Evolutionary conservation across 2,888 invertebrate genomes (phyloP), one percentile per base, ranked within the genome.

Genomic region (Boloria selene): DNA sequence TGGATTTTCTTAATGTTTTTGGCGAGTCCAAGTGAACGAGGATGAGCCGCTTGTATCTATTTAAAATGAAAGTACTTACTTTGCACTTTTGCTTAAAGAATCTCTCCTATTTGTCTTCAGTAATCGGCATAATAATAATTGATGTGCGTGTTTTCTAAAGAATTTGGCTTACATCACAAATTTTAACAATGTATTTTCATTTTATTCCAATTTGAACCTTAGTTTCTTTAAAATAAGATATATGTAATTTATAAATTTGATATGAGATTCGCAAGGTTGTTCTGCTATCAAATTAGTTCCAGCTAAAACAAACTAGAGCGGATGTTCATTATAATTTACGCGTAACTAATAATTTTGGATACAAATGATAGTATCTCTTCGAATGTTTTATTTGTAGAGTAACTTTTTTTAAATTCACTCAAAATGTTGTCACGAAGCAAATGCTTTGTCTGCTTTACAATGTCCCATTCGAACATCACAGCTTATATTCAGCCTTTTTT

Each of bases 201-300:
- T 45, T 17, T 16, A 61, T 31, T 74, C 50, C 17, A 70, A 70
- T 62, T 69, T 67, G 55, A 61, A 67, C 61, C 45, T 53, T 71
- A 53, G 16, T 0, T 0, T 6, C 13, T 4, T 60, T 10, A 13
- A 1, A 7, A 47, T 65, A 64, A 56, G 17, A 62, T 54, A 56
- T 38, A 65, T 66, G 6, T 49, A 38, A 1, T 59, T 49, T 59
- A 17, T 63, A 31, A 31, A 4, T 31, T 26, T 26, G 31, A 45
- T 31, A 58, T 44, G 56, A 64, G 47, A 44, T 53, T 47, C 38
- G 70, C 75, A 79, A 80, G 77, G 77, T 74, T 77, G 71, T 58
- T 65, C 70, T 81, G 80, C 77, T 78, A 79, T 75, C 75, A 70
- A 76, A 81, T 86, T 84, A 85, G 87, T 87, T 87, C 80, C 84